These are phyloP conservation scores for Hyalella azteca DNA, from an alignment of 2,888 invertebrate genomes.

Conservation along the genomic window DNA sequence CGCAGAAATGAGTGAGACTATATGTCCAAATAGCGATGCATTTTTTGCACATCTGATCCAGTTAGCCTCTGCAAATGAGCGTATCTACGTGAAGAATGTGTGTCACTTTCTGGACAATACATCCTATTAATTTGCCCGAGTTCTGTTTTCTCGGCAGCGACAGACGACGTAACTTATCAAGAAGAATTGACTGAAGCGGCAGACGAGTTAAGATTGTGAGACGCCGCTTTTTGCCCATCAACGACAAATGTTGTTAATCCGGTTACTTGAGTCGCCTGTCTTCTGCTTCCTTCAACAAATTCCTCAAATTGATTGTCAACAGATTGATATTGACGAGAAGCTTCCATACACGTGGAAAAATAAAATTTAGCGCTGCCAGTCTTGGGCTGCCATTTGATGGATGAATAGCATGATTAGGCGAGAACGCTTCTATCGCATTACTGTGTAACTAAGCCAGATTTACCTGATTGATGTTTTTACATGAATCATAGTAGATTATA, in stretches of 20 bases:
- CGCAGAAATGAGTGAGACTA: no score
- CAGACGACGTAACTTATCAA: neutral
- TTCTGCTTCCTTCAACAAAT: neutral
- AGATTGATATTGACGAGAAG: constrained; percentile 14
- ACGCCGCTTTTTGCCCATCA: neutral
- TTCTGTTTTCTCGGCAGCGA: no score
- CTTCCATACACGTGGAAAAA: neutral
- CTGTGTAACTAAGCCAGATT: no score
- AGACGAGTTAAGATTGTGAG: neutral
- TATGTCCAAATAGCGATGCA: no score
- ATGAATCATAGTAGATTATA: neutral
- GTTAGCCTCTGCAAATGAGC: no score
- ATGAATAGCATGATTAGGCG: neutral
- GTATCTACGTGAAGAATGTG: no score
- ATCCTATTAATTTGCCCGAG: no score
- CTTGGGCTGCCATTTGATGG: neutral
- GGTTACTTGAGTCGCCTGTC: neutral
- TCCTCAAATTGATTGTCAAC: constrained; percentile 7
- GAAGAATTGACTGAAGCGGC: neutral
- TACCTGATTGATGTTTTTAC: neutral
- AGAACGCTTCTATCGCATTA: neutral
- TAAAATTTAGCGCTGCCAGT: neutral
- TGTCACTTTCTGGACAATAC: no score
- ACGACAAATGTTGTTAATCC: neutral
- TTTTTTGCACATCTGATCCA: no score